A percentile compares a stretch with the other conserved stretches of the same genome.
Evolutionary conservation across 1,140 invertebrate species (phyloP).

Genomic region (Ceratina japonica): DNA sequence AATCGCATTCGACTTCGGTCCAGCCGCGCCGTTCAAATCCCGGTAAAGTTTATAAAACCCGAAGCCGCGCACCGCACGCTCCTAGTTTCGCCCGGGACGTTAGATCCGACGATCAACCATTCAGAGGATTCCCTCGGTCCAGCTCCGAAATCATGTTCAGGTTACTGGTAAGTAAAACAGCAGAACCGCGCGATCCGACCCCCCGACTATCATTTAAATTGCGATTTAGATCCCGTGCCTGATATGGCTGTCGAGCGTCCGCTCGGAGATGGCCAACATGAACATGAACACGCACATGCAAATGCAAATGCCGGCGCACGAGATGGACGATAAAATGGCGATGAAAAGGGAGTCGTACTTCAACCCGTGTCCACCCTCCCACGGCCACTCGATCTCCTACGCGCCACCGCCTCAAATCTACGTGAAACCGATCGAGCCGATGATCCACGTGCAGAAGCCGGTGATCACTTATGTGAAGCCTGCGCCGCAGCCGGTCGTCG

Average conservation of each 20-base stretch:
- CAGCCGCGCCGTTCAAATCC: constrained; percentile 60
- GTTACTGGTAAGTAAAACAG: constrained; percentile 57
- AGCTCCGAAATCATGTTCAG: constrained; percentile 55
- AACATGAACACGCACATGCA: constrained; percentile 51
- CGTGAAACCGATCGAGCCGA: constrained; percentile 12
- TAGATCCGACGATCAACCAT: constrained; percentile 17
- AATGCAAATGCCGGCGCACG: constrained; percentile 19
- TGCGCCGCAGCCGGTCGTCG: constrained; percentile 25
- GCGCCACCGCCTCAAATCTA: constrained; percentile 46
- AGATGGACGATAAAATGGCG: constrained; percentile 45
- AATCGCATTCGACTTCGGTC: constrained; percentile 71
- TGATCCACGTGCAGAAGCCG: constrained; percentile 28
- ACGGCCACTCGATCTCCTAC: constrained; percentile 53
- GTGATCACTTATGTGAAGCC: constrained; percentile 11
- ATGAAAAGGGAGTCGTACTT: constrained; percentile 68
- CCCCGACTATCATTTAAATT: no score
- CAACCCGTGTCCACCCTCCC: constrained; percentile 67
- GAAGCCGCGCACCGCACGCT: constrained; percentile 50
- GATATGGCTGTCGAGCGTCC: constrained; percentile 70
- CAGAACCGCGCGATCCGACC: neutral
- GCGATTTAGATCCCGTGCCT: constrained; percentile 63
- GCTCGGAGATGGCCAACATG: constrained; percentile 60
- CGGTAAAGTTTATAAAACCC: constrained; percentile 78
- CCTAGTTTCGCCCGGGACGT: constrained; percentile 68
- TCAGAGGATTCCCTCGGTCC: neutral